These are phyloP conservation scores for Phania funesta DNA, from an alignment of 2,888 invertebrate genomes.

Conservation along the genomic window DNA sequence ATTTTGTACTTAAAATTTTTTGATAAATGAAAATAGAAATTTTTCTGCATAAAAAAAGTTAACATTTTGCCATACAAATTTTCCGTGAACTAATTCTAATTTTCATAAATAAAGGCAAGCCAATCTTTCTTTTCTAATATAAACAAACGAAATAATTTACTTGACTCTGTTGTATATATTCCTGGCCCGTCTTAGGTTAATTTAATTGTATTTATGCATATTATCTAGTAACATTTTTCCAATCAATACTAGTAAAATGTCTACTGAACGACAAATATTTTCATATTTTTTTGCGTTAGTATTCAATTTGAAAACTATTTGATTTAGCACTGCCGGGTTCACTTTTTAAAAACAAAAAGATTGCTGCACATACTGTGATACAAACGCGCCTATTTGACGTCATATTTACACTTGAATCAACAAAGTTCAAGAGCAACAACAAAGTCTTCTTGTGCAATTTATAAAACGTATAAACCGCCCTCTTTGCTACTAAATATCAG, in stretches of 20 bases:
- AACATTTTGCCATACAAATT: no score
- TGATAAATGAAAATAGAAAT: no score
- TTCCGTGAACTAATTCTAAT: no score
- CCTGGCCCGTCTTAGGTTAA: no score
- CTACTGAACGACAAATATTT: conserved; percentile 10
- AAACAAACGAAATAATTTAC: no score
- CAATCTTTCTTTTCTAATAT: no score
- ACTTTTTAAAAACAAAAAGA: neutral
- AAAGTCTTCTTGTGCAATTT: neutral
- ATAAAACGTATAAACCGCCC: neutral
- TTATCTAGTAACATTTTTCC: neutral
- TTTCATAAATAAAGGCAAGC: no score
- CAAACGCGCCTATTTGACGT: neutral
- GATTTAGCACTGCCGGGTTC: neutral
- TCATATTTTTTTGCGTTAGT: neutral
- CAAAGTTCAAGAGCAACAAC: neutral
- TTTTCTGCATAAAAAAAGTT: no score
- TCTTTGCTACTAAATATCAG: conserved; percentile 18
- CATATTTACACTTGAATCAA: neutral
- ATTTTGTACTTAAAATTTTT: no score
- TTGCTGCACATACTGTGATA: neutral
- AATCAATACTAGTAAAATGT: conserved; percentile 6
- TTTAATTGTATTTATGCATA: neutral
- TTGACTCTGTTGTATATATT: no score
- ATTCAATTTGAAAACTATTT: conserved; percentile 21